These are phyloP conservation scores for Callosobruchus maculatus DNA, from an alignment of 2,888 invertebrate genomes.

Conservation along the genomic window DNA sequence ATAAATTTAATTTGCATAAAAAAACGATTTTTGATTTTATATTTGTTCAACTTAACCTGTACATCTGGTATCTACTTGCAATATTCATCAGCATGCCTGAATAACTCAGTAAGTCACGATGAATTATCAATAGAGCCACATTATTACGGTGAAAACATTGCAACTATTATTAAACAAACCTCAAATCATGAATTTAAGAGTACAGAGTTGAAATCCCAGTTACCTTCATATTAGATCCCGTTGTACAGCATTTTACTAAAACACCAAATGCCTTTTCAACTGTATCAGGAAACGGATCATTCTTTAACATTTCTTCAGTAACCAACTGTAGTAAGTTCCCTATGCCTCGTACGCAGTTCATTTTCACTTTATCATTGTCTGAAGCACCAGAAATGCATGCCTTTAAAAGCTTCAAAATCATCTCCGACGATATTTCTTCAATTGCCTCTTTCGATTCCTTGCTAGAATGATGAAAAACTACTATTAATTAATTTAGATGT, in stretches of 20 bases:
- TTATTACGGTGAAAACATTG: too few relatives aligned
- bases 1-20: too few relatives aligned
- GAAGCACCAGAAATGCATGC: conserved; percentile 56
- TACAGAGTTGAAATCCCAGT: too few relatives aligned
- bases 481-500: too few relatives aligned
- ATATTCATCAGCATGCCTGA: too few relatives aligned
- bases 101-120: too few relatives aligned
- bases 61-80: too few relatives aligned
- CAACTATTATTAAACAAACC: too few relatives aligned
- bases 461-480: conserved; percentile 17
- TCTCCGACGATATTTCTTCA: conserved; percentile 60
- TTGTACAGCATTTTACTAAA: conserved; percentile 66
- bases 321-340: conserved; percentile 75
- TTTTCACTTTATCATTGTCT: conserved; percentile 69
- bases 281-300: conserved; percentile 53
- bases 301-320: conserved; percentile 51
- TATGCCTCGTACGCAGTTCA: conserved; percentile 76
- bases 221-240: conserved; percentile 76
- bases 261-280: conserved; percentile 61
- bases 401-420: conserved; percentile 66
- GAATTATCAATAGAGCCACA: too few relatives aligned
- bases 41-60: too few relatives aligned
- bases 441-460: conserved; percentile 1
- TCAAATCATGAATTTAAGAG: too few relatives aligned
- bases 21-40: too few relatives aligned